Percentiles rank a stretch among this genome's conserved stretches.
Conservation (phyloP, 2,113 vertebrate species). For the Prunella himalayana region DNA sequence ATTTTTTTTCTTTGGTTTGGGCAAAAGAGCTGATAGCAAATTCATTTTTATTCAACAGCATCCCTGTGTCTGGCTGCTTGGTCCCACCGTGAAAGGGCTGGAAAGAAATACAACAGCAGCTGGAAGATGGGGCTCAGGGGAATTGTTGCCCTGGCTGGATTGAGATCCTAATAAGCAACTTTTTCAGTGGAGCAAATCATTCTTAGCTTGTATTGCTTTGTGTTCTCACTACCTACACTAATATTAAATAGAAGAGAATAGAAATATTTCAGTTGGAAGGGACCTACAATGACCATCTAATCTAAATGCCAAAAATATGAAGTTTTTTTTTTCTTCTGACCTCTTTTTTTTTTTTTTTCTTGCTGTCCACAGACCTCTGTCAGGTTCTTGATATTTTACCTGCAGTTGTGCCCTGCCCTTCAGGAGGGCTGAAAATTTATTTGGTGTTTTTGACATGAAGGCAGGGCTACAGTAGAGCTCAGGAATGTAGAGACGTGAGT, state of each 20-base stretch:
- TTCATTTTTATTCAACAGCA: neutral
- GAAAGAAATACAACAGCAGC: neutral
- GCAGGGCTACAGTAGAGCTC: neutral
- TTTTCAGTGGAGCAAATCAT: neutral
- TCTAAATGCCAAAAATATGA: neutral
- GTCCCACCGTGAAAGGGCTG: neutral
- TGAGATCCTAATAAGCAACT: neutral
- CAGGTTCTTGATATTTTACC: neutral
- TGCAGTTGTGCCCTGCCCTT: neutral
- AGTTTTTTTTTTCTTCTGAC: neutral
- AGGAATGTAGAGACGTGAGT: neutral
- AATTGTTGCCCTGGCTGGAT: neutral
- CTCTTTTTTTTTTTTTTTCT: neutral
- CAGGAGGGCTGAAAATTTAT: neutral
- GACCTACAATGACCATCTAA: neutral
- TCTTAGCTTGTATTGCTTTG: neutral
- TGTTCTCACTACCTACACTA: neutral
- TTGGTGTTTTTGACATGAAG: neutral
- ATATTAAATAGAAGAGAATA: neutral
- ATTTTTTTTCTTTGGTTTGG: neutral
- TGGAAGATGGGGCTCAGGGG: neutral
- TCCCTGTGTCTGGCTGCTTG: fast-evolving
- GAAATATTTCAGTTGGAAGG: neutral
- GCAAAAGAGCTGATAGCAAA: neutral
- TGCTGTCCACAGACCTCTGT: neutral